Percentiles rank a stretch among this genome's conserved stretches.
Evolutionary conservation across 2,888 invertebrate species (phyloP).

Genomic region (Cataglyphis rosenhaueri): DNA sequence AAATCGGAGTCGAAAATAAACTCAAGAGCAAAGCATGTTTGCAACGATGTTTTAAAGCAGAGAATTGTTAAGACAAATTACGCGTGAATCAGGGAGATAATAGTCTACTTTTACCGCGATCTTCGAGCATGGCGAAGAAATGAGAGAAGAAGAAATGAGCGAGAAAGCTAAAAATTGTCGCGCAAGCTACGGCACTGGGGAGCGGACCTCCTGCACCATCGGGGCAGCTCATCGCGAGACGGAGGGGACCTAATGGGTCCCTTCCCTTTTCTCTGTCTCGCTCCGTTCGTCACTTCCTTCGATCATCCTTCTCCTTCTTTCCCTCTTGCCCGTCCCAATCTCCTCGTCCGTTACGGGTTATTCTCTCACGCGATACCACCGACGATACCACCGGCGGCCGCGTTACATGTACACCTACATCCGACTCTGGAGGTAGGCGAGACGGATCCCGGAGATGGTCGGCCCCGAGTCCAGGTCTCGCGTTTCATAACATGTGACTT

Average conservation of each 20-base stretch:
- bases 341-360: constrained; percentile 58
- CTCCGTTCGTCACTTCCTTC: constrained; percentile 47
- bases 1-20: neutral
- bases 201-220: constrained; percentile 46
- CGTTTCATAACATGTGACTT: constrained; percentile 14
- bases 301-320: constrained; percentile 38
- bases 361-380: constrained; percentile 79
- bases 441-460: neutral
- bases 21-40: neutral
- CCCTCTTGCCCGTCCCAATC: constrained; percentile 13
- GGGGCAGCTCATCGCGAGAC: constrained; percentile 43
- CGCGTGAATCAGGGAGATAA: constrained; percentile 31
- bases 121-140: neutral
- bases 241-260: constrained; percentile 73
- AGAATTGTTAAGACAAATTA: constrained; percentile 32
- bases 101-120: constrained; percentile 23
- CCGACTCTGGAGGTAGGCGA: constrained; percentile 38
- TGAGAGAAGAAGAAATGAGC: constrained; percentile 17
- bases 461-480: neutral
- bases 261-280: constrained; percentile 64
- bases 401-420: constrained; percentile 68
- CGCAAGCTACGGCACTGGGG: constrained; percentile 54
- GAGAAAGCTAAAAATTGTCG: constrained; percentile 21
- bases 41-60: neutral
- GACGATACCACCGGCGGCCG: constrained; percentile 64